Conservation (phyloP, 1,140 invertebrate species). For the Drosophila lini region DNA sequence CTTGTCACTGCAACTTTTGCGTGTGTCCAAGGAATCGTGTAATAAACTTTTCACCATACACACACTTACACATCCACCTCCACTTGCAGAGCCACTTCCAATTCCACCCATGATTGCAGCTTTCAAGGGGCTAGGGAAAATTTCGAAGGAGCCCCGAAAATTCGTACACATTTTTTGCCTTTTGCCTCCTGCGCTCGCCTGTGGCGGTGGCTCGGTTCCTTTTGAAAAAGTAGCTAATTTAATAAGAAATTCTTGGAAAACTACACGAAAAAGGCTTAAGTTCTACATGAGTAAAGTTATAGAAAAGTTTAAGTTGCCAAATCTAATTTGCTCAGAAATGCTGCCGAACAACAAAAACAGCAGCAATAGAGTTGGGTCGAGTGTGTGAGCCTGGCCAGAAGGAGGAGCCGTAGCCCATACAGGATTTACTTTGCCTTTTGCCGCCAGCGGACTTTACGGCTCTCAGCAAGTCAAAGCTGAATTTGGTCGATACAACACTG, state of each 20-base stretch:
- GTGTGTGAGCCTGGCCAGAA: conserved; percentile 21
- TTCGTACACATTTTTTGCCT: conserved; percentile 39
- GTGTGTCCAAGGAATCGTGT: conserved; percentile 62
- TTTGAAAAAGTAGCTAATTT: conserved; percentile 75
- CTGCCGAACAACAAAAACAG: conserved; percentile 52
- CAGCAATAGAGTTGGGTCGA: conserved; percentile 19
- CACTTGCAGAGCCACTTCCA: neutral
- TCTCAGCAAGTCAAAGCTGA: conserved; percentile 40
- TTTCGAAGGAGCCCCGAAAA: conserved; percentile 27
- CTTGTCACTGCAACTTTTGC: conserved; percentile 56
- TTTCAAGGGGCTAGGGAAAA: conserved; percentile 1
- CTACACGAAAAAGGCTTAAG: conserved; percentile 76
- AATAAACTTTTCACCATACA: conserved; percentile 60
- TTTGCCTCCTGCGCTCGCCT: conserved; percentile 19
- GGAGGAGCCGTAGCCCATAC: conserved; percentile 27
- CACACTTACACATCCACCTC: conserved; percentile 2
- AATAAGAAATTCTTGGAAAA: conserved; percentile 72
- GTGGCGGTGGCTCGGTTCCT: conserved; percentile 54
- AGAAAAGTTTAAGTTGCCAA: conserved; percentile 75
- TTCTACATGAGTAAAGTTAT: conserved; percentile 77
- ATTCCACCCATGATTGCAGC: conserved; percentile 42
- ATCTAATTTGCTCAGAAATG: conserved; percentile 73
- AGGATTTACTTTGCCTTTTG: conserved; percentile 56
- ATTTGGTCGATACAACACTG: conserved; percentile 18
- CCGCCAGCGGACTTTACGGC: conserved; percentile 53